Conservation (phyloP, 2,888 invertebrate species). For the Aleiodes leptofemur region DNA sequence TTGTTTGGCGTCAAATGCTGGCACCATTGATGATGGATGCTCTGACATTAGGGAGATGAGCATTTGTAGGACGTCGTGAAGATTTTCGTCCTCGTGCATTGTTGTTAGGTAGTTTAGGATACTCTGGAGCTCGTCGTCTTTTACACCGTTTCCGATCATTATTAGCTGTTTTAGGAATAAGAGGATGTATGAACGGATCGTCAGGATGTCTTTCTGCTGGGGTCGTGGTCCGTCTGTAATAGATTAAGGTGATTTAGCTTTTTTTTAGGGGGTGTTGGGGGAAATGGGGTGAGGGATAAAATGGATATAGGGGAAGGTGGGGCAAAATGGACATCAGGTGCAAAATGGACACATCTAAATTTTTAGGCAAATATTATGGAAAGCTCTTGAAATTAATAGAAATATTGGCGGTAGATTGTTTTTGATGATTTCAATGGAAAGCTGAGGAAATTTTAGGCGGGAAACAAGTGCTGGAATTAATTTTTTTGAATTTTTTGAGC, state of each 20-base stretch:
- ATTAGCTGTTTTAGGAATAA: conserved; percentile 97
- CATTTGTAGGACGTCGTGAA: conserved; percentile 98
- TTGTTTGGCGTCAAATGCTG: conserved; percentile 98
- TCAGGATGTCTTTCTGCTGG: conserved; percentile 94
- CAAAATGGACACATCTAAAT: too few relatives aligned
- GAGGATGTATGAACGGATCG: conserved; percentile 95
- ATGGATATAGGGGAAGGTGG: too few relatives aligned
- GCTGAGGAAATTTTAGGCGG: too few relatives aligned
- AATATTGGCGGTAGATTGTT: too few relatives aligned
- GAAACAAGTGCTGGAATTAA: too few relatives aligned
- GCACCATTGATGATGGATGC: conserved; percentile 99
- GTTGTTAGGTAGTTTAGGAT: conserved; percentile 98
- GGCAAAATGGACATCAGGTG: too few relatives aligned
- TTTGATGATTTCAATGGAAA: too few relatives aligned
- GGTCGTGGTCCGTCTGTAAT: conserved; percentile 93
- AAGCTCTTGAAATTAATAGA: too few relatives aligned
- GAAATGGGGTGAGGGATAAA: too few relatives aligned
- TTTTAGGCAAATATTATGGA: too few relatives aligned
- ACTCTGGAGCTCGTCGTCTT: conserved; percentile 99
- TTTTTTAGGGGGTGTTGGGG: too few relatives aligned
- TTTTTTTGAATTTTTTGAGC: too few relatives aligned
- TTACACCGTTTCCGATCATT: conserved; percentile 97
- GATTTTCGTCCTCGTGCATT: conserved; percentile 99
- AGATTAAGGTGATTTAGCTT: not conserved
- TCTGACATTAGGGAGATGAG: conserved; percentile 98